phyloP scores from a whole-genome alignment of 2,797 vertebrate genomes.

The Periparus ater region DNA sequence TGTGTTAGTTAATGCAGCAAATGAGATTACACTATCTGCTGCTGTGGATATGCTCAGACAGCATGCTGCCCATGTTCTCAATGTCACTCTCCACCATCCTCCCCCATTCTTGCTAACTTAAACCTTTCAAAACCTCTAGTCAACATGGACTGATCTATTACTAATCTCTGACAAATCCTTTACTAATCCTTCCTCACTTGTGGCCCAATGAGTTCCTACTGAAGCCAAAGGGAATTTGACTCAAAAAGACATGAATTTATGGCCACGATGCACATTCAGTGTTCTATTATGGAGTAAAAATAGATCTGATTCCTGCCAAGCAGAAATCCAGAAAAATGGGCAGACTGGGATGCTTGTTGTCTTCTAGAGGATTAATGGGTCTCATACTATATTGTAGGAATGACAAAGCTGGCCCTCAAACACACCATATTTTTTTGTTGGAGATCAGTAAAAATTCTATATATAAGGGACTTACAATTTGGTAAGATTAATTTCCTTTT shows the following conservation, averaged over 20 bases:
- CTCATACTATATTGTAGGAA: not conserved
- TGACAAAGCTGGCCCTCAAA: not conserved
- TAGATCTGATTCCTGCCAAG: not conserved
- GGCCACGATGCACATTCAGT: rapidly evolving
- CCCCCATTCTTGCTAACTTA: not conserved
- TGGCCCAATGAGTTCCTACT: not conserved
- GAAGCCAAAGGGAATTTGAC: not conserved
- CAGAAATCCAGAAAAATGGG: not conserved
- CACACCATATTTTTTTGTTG: not conserved
- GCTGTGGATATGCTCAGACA: not conserved
- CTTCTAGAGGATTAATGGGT: not conserved
- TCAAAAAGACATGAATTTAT: not conserved
- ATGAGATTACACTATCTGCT: constrained; percentile 37
- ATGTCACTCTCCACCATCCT: not conserved
- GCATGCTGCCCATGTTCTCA: not conserved
- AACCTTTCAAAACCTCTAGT: constrained; percentile 39
- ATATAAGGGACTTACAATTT: not conserved
- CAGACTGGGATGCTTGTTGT: not conserved
- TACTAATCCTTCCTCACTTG: constrained; percentile 38
- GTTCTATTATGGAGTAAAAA: not conserved
- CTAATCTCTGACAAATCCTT: constrained; percentile 57
- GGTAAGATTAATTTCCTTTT: not conserved
- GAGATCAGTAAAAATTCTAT: not conserved
- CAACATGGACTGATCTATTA: constrained; percentile 19
- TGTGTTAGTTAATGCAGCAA: constrained; percentile 1